phyloP scores from a whole-genome alignment of 53 echinoderm and acorn worm genomes.

The Paelopatides confundens region DNA sequence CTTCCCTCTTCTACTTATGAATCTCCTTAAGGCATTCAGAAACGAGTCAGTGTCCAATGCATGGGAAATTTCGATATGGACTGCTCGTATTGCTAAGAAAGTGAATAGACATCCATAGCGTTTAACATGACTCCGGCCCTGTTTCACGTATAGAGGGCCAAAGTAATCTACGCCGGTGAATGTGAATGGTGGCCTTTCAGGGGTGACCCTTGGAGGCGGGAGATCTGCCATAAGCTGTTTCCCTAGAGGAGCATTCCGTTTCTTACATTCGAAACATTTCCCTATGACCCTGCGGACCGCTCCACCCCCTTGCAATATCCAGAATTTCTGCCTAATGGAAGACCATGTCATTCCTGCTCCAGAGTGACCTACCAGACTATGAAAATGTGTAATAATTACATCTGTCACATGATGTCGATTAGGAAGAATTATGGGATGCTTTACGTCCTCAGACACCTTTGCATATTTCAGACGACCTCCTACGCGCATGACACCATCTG shows the following conservation, averaged over 20 bases:
- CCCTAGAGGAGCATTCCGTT: too few relatives aligned
- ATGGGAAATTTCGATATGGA: constrained; percentile 45
- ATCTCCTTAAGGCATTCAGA: too few relatives aligned
- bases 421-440: constrained; percentile 47
- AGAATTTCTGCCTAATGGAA: constrained; percentile 52
- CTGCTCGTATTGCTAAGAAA: too few relatives aligned
- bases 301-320: constrained; percentile 59
- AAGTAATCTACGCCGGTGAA: constrained; percentile 60
- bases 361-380: constrained; percentile 56
- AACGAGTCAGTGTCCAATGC: not conserved
- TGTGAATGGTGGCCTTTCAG: too few relatives aligned
- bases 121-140: constrained; percentile 48
- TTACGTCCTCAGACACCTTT: constrained; percentile 15
- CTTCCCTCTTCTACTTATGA: constrained; percentile 46
- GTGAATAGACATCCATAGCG: not conserved
- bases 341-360: constrained; percentile 65
- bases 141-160: constrained; percentile 43
- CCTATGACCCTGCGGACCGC: constrained; percentile 50
- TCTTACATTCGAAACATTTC: constrained; percentile 54
- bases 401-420: too few relatives aligned
- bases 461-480: constrained; percentile 46
- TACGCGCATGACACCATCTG: constrained; percentile 34
- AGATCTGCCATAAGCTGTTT: too few relatives aligned
- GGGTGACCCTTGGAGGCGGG: constrained; percentile 47
- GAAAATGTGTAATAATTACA: constrained; percentile 42